These are phyloP conservation scores for Tauraco erythrolophus DNA, from an alignment of 2,113 vertebrate species.

Conservation along the genomic window DNA sequence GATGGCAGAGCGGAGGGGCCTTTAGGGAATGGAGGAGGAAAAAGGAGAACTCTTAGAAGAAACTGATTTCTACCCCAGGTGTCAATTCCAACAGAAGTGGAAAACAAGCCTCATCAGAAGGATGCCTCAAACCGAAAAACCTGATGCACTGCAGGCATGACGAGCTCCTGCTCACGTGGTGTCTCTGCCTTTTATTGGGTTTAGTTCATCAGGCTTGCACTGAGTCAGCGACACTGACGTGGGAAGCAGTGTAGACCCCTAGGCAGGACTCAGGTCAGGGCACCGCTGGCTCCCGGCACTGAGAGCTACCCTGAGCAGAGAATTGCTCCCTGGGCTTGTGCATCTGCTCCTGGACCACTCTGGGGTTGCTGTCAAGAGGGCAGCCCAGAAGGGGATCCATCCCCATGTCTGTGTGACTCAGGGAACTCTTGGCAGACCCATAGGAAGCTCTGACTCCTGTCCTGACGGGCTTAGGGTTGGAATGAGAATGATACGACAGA, in stretches of 20 bases:
- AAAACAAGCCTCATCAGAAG: background rate
- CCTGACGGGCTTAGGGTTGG: background rate
- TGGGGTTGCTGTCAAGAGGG: background rate
- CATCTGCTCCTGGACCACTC: background rate
- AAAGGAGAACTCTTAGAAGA: background rate
- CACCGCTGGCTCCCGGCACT: background rate
- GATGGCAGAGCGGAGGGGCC: background rate
- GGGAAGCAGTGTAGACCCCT: background rate
- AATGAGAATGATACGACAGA: background rate
- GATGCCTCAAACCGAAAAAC: background rate
- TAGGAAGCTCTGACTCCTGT: background rate
- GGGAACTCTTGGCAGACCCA: background rate
- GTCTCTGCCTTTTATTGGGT: background rate
- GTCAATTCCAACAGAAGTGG: background rate
- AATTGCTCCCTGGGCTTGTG: background rate
- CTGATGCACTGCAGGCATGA: background rate
- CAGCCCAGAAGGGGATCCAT: background rate
- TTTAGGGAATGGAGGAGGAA: background rate
- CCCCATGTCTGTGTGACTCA: background rate
- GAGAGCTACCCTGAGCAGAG: background rate
- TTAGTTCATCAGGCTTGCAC: background rate
- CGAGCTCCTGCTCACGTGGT: accelerated
- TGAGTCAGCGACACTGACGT: accelerated
- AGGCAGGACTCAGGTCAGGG: background rate
- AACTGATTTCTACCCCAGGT: background rate